A percentile compares a stretch with the other conserved stretches of the same genome.
Evolutionary conservation across 2,113 vertebrate genomes (phyloP).

Genomic region (Ursus arctos): DNA sequence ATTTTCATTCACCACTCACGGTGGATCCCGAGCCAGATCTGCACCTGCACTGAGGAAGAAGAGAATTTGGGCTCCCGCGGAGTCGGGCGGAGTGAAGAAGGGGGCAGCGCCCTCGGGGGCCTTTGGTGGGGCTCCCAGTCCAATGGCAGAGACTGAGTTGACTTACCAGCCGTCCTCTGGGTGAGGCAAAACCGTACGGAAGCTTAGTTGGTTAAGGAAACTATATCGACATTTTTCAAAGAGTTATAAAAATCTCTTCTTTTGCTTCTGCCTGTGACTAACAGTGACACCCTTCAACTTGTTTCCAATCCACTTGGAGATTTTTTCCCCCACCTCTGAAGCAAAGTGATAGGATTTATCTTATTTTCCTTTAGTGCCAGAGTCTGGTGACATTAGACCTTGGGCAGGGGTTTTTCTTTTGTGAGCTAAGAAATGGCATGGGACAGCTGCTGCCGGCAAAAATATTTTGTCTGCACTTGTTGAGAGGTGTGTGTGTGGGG

Average conservation of each 20-base stretch:
- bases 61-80: background rate
- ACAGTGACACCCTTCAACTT: background rate
- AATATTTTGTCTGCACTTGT: background rate
- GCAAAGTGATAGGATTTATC: background rate
- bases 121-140: background rate
- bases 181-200: background rate
- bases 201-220: background rate
- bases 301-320: background rate
- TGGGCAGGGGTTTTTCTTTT: background rate
- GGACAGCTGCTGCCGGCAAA: background rate
- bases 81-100: background rate
- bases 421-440: background rate
- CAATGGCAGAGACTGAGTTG: background rate
- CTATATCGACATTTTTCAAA: background rate
- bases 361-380: background rate
- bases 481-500: background rate
- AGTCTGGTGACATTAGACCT: background rate
- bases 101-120: rapidly evolving
- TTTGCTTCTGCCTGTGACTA: background rate
- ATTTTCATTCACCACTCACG: background rate
- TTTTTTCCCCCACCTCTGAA: background rate
- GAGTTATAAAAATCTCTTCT: background rate
- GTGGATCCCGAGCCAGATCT: background rate
- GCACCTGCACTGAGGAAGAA: too few species aligned
- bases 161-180: background rate